Evolutionary conservation across 2,113 vertebrate genomes (phyloP).

Genomic region (Atherinomorus stipes): DNA sequence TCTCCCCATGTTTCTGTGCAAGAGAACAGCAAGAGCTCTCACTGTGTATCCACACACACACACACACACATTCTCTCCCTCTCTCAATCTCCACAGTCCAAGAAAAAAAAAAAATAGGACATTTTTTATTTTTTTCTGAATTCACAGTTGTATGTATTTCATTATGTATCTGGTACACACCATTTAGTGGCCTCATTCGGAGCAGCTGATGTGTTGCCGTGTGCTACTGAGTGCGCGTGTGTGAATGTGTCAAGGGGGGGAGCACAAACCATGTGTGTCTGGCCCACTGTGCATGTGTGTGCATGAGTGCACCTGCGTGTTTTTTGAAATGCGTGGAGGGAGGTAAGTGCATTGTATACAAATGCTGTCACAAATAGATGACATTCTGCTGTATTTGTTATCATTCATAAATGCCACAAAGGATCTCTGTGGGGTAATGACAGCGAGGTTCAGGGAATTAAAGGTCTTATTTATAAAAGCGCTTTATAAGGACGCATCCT

Average conservation of each 20-base stretch:
- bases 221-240: conserved; percentile 6
- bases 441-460: conserved; percentile 41
- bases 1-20: conserved; percentile 46
- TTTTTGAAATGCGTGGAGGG: conserved; percentile 26
- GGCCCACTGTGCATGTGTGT: conserved; percentile 5
- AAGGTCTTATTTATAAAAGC: conserved; percentile 47
- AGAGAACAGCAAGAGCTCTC: conserved; percentile 41
- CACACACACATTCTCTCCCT: neutral
- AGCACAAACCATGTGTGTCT: conserved; percentile 10
- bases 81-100: conserved; percentile 20
- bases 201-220: conserved; percentile 19
- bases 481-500: conserved; percentile 46
- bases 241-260: conserved; percentile 6
- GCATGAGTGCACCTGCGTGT: conserved; percentile 7
- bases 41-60: conserved; percentile 18
- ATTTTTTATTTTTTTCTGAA: conserved; percentile 15
- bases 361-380: conserved; percentile 60
- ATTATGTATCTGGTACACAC: conserved; percentile 41
- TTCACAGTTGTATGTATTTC: conserved; percentile 23
- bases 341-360: neutral
- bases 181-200: conserved; percentile 36
- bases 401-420: conserved; percentile 71
- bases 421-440: conserved; percentile 37
- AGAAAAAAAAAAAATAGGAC: neutral
- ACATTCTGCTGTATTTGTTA: conserved; percentile 59